These are phyloP conservation scores for Tipula confusa DNA, from an alignment of 2,888 invertebrate species.

Conservation along the genomic window DNA sequence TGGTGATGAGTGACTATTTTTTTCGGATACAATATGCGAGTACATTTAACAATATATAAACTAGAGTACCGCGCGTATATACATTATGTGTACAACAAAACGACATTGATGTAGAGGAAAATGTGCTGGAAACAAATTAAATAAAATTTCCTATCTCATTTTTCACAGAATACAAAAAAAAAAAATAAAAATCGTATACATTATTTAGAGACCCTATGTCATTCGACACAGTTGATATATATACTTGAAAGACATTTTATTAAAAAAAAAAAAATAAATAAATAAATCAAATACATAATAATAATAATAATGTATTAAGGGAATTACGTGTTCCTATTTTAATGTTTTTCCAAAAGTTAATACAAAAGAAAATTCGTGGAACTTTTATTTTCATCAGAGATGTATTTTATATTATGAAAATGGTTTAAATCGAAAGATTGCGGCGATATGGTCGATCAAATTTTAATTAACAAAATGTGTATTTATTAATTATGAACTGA, in stretches of 20 bases:
- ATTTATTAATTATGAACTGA: too few relatives aligned
- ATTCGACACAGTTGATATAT: not conserved
- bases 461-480: too few relatives aligned
- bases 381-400: not conserved
- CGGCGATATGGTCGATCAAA: too few relatives aligned
- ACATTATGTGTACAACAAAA: not conserved
- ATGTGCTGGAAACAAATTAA: not conserved
- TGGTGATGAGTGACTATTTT: not conserved
- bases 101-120: not conserved
- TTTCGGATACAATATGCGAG: not conserved
- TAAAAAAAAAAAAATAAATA: not conserved
- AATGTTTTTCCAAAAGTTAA: not conserved
- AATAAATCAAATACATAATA: not conserved
- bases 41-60: not conserved
- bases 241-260: not conserved
- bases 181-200: not conserved
- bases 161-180: not conserved
- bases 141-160: not conserved
- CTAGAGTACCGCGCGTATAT: not conserved
- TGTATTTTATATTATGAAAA: too few relatives aligned
- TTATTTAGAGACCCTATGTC: not conserved
- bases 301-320: not conserved
- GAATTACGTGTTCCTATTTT: not conserved
- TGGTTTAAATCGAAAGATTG: too few relatives aligned
- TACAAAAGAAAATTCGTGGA: not conserved